Evolutionary conservation across 2,113 vertebrate genomes (phyloP).

Genomic region (Dascyllus trimaculatus): DNA sequence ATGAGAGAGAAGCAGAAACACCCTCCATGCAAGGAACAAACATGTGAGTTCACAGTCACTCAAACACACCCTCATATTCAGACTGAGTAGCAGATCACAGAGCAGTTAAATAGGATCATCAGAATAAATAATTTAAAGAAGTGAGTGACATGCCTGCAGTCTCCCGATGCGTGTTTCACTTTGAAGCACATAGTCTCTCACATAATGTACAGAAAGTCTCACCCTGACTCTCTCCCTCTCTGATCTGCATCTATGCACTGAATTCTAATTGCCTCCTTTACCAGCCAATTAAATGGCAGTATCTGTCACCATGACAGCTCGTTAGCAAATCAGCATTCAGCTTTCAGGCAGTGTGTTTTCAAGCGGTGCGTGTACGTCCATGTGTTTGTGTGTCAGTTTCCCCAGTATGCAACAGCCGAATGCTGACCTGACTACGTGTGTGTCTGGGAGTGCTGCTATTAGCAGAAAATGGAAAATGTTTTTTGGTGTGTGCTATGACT

Average conservation of each 20-base stretch:
- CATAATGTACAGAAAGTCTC: slow-evolving; percentile 48
- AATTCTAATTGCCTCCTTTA: slow-evolving; percentile 67
- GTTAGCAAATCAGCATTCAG: slow-evolving; percentile 67
- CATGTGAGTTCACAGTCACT: not conserved
- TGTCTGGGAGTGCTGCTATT: slow-evolving; percentile 35
- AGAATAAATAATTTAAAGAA: slow-evolving; percentile 58
- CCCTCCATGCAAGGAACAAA: slow-evolving; percentile 9
- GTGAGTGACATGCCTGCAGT: slow-evolving; percentile 38
- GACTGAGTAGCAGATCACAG: slow-evolving; percentile 35
- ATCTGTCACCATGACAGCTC: slow-evolving; percentile 75
- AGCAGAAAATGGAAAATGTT: slow-evolving; percentile 45
- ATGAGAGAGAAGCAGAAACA: not conserved
- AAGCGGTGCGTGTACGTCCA: not conserved
- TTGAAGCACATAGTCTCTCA: slow-evolving; percentile 53
- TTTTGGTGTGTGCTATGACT: not conserved
- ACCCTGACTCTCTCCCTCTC: not conserved
- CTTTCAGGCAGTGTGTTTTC: slow-evolving; percentile 43
- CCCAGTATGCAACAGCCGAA: slow-evolving; percentile 24
- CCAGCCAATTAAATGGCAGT: slow-evolving; percentile 74
- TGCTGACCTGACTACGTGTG: slow-evolving; percentile 21
- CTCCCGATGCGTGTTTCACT: slow-evolving; percentile 35
- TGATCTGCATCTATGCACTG: slow-evolving; percentile 56
- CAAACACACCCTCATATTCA: not conserved
- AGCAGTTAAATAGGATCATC: slow-evolving; percentile 59
- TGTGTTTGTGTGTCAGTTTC: slow-evolving; percentile 43